Evolutionary conservation across 2,113 vertebrate genomes (phyloP), one percentile per base, ranked within the genome.

Genomic region (Chamaea fasciata): DNA sequence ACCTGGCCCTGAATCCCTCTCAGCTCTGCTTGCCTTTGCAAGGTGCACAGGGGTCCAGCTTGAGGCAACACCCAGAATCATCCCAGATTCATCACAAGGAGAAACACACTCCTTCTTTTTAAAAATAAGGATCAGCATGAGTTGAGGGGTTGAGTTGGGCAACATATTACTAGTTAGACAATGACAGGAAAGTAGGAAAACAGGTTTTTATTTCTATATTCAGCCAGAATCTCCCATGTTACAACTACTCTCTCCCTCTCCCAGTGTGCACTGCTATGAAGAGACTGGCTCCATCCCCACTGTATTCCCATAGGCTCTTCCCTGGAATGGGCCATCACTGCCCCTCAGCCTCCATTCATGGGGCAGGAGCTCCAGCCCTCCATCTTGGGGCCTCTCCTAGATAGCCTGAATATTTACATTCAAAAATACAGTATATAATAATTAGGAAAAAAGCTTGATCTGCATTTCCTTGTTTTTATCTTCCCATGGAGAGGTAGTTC

Each of bases 371-470:
- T 88, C 41, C 62, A 67, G 52, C 39, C 21, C 20, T 24, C 1
- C 26, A 33, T 9, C 0, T 3, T 33, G 5, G 9, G 21, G 6
- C 7, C 5, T 28, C 23, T 74, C 65, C 28, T 15, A 2, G 2
- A 5, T 5, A 47, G 9, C 21, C 23, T 26, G 13, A 50, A 39
- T 33, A 31, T 47, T 69, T 83, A 21, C 6, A 3, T 67, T 57
- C 9, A 56, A 18, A 75, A 62, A 56, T 67, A 17, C 2, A 52
- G 33, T 20, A 27, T 7, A 17, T 53, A 71, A 49, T 30, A 53
- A 49, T 49, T 23, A 14, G 42, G 23, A 10, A 44, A 57, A 68
- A 41, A 2, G 0, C 8, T 39, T 39, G 6, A 47, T 30, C 30
- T 68, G 14, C 33, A 33, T 67, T 79, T 71, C 18, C 15, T 39